Evolutionary conservation across 1,140 invertebrate species (phyloP).

Genomic region (Ceratosolen fusciceps): DNA sequence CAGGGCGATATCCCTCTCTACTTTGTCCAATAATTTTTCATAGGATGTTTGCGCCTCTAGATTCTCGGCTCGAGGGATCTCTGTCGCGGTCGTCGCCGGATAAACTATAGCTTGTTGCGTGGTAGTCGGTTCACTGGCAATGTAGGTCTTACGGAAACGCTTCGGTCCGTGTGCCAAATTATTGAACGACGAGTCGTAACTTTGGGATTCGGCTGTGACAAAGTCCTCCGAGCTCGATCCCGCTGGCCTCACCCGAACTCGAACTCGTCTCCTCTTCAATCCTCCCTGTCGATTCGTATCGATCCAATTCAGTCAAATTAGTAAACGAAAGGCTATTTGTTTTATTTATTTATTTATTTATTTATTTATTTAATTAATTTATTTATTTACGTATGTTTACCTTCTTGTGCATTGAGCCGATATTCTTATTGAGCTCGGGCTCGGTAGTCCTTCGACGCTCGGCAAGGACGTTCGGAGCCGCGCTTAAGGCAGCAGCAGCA

Average conservation of each 20-base stretch:
- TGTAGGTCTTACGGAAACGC: constrained; percentile 43
- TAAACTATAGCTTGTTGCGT: background rate
- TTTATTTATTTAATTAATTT: too few relatives aligned
- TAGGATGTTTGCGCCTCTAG: constrained; percentile 54
- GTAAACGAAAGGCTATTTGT: too few relatives aligned
- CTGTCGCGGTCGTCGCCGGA: constrained; percentile 16
- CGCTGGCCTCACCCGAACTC: constrained; percentile 62
- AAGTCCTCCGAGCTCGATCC: constrained; percentile 57
- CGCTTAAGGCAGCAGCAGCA: background rate
- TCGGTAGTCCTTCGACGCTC: background rate
- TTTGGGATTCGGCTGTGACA: constrained; percentile 65
- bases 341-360: too few relatives aligned
- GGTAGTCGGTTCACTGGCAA: constrained; percentile 24
- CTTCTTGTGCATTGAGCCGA: background rate
- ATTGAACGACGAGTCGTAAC: constrained; percentile 62
- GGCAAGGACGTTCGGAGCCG: too few relatives aligned
- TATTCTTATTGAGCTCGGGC: background rate
- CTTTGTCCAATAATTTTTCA: constrained; percentile 55
- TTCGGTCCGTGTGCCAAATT: constrained; percentile 54
- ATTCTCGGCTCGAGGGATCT: constrained; percentile 39
- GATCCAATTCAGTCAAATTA: too few relatives aligned
- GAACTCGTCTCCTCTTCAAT: constrained; percentile 59
- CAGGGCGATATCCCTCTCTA: constrained; percentile 32
- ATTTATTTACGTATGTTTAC: too few relatives aligned
- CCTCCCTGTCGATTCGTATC: constrained; percentile 49